These are phyloP conservation scores for Clarias fuscus DNA, from an alignment of 2,797 vertebrate species.

Conservation along the genomic window DNA sequence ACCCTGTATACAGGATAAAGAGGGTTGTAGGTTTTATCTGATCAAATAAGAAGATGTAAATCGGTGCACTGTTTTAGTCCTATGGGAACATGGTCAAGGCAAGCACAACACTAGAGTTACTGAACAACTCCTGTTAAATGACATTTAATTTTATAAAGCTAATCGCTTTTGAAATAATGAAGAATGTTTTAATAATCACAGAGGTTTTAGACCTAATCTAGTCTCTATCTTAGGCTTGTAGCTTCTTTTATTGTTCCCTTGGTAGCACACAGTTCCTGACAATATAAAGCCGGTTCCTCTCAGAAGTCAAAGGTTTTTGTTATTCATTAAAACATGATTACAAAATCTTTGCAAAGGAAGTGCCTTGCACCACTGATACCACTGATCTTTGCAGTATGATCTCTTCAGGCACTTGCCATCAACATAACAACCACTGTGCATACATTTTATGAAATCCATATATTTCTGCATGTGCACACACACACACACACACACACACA, in stretches of 20 bases:
- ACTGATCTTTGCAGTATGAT: not conserved
- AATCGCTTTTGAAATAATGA: not conserved
- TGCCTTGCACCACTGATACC: constrained; percentile 15
- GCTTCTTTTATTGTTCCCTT: not conserved
- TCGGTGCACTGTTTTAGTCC: not conserved
- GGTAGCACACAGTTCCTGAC: not conserved
- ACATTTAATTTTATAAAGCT: not conserved
- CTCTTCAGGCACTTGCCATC: not conserved
- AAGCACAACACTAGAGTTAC: not conserved
- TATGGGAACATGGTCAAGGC: not conserved
- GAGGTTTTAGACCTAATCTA: not conserved
- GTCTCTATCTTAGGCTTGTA: not conserved
- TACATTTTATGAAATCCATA: not conserved
- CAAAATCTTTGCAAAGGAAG: constrained; percentile 28
- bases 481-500: constrained; percentile 34
- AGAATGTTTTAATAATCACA: not conserved
- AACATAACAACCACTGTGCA: constrained; percentile 10
- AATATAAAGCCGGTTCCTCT: constrained; percentile 19
- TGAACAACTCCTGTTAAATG: not conserved
- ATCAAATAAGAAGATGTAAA: not conserved
- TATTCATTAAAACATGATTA: constrained; percentile 56
- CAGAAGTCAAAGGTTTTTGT: constrained; percentile 54
- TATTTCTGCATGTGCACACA: constrained; percentile 25
- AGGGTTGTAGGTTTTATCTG: not conserved
- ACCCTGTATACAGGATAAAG: too few species aligned